Evolutionary conservation across 2,797 vertebrate genomes (phyloP).

Genomic region (Ptychadena robeensis): DNA sequence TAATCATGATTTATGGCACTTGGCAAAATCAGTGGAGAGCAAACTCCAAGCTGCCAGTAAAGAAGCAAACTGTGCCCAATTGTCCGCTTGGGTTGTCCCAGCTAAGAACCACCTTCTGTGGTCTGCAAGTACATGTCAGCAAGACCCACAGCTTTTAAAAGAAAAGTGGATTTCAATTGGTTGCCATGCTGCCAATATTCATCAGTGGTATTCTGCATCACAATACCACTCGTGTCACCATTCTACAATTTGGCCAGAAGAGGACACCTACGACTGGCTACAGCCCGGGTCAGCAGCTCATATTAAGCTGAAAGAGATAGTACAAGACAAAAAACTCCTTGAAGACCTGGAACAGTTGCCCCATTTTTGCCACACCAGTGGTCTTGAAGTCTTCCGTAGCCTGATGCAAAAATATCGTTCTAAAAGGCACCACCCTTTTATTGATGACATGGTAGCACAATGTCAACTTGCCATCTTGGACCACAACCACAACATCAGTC

Average conservation of each 20-base stretch:
- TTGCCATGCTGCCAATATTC: neutral
- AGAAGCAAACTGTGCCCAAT: neutral
- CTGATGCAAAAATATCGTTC: neutral
- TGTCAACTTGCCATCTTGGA: neutral
- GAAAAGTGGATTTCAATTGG: conserved; percentile 2
- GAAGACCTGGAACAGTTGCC: neutral
- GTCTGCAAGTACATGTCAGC: neutral
- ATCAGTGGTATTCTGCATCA: neutral
- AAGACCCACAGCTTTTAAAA: neutral
- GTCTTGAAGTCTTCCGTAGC: neutral
- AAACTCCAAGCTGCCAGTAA: neutral
- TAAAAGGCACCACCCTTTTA: neutral
- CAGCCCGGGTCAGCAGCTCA: neutral
- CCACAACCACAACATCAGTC: neutral
- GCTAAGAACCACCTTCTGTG: conserved; percentile 19
- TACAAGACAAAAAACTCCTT: neutral
- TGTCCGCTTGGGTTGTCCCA: neutral
- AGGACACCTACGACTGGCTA: neutral
- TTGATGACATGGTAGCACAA: neutral
- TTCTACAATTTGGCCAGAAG: neutral
- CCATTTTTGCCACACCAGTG: neutral
- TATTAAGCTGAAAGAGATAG: neutral
- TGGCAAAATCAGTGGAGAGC: neutral
- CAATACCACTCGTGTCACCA: neutral
- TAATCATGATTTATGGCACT: conserved; percentile 5